Evolutionary conservation across 2,888 invertebrate species (phyloP).

Genomic region (Cotesia congregata): DNA sequence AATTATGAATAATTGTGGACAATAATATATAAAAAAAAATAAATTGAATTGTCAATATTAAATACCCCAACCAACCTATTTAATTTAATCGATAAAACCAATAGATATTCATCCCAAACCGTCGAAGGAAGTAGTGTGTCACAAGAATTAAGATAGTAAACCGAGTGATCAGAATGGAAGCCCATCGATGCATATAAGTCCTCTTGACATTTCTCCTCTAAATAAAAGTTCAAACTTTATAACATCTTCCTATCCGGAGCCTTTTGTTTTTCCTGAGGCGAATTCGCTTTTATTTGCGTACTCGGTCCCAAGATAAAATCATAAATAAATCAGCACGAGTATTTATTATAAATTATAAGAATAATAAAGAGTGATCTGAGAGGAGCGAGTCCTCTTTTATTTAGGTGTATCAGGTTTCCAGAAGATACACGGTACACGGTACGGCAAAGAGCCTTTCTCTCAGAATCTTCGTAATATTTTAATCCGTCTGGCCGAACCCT

Average conservation of each 20-base stretch:
- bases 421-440: constrained; percentile 43
- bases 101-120: background rate
- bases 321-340: constrained; percentile 26
- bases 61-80: no score
- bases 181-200: constrained; percentile 60
- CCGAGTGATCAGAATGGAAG: constrained; percentile 55
- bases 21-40: no score
- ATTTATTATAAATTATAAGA: constrained; percentile 3
- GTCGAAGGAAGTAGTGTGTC: constrained; percentile 41
- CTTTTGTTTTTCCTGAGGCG: constrained; percentile 36
- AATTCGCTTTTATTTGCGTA: constrained; percentile 32
- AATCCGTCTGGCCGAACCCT: constrained; percentile 64
- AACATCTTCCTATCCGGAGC: constrained; percentile 42
- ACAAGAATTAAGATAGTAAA: constrained; percentile 54
- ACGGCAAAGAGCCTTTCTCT: constrained; percentile 55
- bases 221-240: constrained; percentile 41
- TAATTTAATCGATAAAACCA: background rate
- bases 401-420: constrained; percentile 64
- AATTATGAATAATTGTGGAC: no score
- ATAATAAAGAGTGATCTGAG: constrained; percentile 36
- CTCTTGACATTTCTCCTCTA: constrained; percentile 39
- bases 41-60: no score
- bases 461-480: constrained; percentile 64
- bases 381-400: constrained; percentile 50
- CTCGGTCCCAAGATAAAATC: constrained; percentile 10